These are phyloP conservation scores for Andrena marginata DNA, from an alignment of 2,888 invertebrate species.

Conservation along the genomic window DNA sequence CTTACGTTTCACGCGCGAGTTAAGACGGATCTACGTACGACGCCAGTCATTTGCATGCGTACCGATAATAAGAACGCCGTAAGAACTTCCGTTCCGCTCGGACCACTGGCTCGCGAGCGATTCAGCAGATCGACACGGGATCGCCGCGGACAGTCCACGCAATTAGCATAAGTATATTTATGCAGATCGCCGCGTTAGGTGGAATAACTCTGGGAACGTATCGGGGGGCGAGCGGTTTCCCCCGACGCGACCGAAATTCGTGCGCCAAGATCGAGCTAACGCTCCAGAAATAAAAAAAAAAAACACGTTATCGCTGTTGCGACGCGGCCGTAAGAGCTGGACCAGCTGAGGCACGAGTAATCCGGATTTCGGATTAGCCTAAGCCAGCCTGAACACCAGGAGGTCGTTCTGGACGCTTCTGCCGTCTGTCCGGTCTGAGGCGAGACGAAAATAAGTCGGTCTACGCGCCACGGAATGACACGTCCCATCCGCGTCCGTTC, in stretches of 20 bases:
- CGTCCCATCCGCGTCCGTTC: slow-evolving; percentile 62
- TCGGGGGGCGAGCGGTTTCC: slow-evolving; percentile 14
- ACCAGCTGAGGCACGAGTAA: slow-evolving; percentile 81
- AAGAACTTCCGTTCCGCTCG: slow-evolving; percentile 56
- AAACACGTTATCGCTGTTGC: slow-evolving; percentile 64
- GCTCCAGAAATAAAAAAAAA: slow-evolving; percentile 64
- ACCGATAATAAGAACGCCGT: slow-evolving; percentile 59
- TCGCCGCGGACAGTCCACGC: slow-evolving; percentile 40
- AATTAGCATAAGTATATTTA: slow-evolving; percentile 61
- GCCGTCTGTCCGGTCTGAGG: slow-evolving; percentile 56
- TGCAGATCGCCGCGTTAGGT: slow-evolving; percentile 30
- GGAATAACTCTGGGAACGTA: slow-evolving; percentile 19
- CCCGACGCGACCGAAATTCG: slow-evolving; percentile 31
- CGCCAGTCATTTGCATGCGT: slow-evolving; percentile 55
- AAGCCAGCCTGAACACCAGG: slow-evolving; percentile 77
- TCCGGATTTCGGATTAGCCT: slow-evolving; percentile 84
- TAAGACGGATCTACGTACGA: slow-evolving; percentile 35
- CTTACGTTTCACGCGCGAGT: slow-evolving; percentile 25
- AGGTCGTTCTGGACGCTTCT: slow-evolving; percentile 71
- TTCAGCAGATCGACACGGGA: slow-evolving; percentile 39
- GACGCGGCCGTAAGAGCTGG: slow-evolving; percentile 72
- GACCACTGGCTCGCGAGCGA: slow-evolving; percentile 4
- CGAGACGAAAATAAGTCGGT: slow-evolving; percentile 71
- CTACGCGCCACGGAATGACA: slow-evolving; percentile 62
- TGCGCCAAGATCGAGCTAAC: slow-evolving; percentile 42